phyloP scores from a whole-genome alignment of 2,113 vertebrate species.

The Sapayoa aenigma region DNA sequence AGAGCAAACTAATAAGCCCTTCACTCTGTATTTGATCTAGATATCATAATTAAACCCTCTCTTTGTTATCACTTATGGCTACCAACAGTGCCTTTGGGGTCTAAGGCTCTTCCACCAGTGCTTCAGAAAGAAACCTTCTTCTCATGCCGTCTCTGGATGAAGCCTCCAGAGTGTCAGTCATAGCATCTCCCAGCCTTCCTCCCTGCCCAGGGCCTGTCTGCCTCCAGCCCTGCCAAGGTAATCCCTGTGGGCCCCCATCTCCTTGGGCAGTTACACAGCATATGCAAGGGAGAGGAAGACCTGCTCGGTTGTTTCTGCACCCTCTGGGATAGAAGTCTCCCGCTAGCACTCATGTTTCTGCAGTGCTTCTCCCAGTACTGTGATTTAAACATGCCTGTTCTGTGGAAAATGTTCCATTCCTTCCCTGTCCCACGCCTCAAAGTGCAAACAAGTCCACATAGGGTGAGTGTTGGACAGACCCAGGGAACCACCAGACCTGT shows the following conservation, averaged over 20 bases:
- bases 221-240: neutral
- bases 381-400: neutral
- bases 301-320: neutral
- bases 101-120: neutral
- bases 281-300: neutral
- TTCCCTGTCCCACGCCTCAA: neutral
- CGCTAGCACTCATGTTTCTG: neutral
- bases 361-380: neutral
- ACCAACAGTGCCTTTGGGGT: neutral
- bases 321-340: neutral
- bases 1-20: neutral
- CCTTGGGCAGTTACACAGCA: neutral
- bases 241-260: neutral
- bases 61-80: neutral
- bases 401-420: neutral
- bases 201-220: neutral
- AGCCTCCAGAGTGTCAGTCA: neutral
- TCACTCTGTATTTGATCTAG: neutral
- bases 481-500: neutral
- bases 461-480: neutral
- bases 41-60: neutral
- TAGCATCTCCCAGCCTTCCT: neutral
- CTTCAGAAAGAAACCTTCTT: neutral
- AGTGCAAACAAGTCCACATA: neutral
- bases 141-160: neutral